Evolutionary conservation across 2,113 vertebrate species (phyloP).

Genomic region (Corvus hawaiiensis): DNA sequence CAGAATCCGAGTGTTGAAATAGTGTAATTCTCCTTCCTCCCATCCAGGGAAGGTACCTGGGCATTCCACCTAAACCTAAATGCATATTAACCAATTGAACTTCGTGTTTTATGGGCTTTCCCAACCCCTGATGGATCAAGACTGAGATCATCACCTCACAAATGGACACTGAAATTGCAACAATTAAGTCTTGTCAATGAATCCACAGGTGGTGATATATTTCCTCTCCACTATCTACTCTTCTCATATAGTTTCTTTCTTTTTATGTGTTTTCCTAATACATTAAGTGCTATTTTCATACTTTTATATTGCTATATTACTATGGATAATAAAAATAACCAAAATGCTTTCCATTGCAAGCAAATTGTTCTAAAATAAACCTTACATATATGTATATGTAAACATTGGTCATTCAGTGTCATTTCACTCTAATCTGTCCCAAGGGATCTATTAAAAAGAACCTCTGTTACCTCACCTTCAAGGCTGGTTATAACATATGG

Average conservation of each 20-base stretch:
- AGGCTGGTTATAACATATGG: not conserved
- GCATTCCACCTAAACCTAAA: not conserved
- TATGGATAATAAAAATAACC: not conserved
- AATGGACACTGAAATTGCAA: not conserved
- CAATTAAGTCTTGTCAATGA: not conserved
- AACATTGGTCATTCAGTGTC: not conserved
- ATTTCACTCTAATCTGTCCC: not conserved
- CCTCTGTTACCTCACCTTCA: not conserved
- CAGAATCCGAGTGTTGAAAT: no score
- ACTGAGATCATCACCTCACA: no score
- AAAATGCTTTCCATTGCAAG: not conserved
- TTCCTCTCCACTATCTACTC: not conserved
- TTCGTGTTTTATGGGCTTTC: not conserved
- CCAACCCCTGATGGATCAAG: not conserved
- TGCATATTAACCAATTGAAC: no score
- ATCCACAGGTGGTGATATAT: not conserved
- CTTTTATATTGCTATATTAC: not conserved
- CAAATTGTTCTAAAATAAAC: not conserved
- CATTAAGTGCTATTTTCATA: not conserved
- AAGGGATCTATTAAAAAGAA: not conserved
- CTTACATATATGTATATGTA: not conserved
- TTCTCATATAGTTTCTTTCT: not conserved
- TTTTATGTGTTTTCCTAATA: not conserved
- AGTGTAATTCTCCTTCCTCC: not conserved
- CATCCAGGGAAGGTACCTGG: not conserved